These are phyloP conservation scores for Drosophila meridionalis DNA, from an alignment of 2,888 invertebrate genomes.

Conservation along the genomic window DNA sequence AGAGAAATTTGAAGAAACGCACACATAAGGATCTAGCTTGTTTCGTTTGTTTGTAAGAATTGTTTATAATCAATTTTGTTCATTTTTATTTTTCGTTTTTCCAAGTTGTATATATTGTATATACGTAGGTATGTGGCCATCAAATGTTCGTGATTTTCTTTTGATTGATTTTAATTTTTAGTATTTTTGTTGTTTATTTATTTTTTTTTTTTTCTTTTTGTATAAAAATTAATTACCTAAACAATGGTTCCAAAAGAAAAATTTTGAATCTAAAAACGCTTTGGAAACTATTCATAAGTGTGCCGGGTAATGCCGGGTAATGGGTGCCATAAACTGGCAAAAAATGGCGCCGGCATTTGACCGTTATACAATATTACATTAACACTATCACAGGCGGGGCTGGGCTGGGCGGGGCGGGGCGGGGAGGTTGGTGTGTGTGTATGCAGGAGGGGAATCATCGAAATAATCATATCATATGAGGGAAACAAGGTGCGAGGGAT, in stretches of 20 bases:
- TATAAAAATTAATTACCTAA: constrained; percentile 40
- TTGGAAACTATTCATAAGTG: constrained; percentile 46
- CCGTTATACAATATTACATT: constrained; percentile 49
- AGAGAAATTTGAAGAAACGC: neutral
- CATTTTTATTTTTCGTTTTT: neutral
- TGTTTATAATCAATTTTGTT: neutral
- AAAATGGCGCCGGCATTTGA: constrained; percentile 44
- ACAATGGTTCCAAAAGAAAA: constrained; percentile 58
- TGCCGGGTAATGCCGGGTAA: constrained; percentile 25
- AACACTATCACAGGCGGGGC: constrained; percentile 83
- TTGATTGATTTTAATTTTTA: constrained; percentile 1
- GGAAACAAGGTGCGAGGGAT: neutral
- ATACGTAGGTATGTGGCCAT: neutral
- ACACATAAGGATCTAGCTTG: neutral
- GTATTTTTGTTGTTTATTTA: neutral
- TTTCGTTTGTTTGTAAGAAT: neutral
- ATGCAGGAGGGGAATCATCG: neutral
- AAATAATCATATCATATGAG: constrained; percentile 1
- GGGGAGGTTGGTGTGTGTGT: constrained; percentile 58
- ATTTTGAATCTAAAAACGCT: constrained; percentile 42
- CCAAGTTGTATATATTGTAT: neutral
- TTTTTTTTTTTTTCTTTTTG: constrained; percentile 1
- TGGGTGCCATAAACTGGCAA: constrained; percentile 25
- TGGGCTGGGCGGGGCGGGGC: constrained; percentile 54
- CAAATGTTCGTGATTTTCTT: neutral